Base-by-base conservation (phyloP, 1,140 invertebrate species). In the Penaeus japonicus region DNA sequence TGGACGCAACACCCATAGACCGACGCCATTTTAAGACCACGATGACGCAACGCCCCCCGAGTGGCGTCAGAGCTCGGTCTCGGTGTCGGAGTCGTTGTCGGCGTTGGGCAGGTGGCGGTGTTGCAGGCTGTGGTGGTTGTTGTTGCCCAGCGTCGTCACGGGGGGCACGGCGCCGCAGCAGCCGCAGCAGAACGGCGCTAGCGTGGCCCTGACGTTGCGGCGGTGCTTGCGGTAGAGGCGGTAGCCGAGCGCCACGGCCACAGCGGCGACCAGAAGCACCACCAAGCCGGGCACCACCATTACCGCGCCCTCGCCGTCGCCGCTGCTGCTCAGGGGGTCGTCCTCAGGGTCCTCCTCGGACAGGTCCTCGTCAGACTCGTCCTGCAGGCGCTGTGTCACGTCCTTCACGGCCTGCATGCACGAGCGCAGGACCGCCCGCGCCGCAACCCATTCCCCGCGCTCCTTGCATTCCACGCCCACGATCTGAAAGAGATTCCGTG, bases 131-230 rank as follows among this genome's bases (percentile, higher is more conserved):
- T 73, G 27, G 10, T 30, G 35, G 20, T 73, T 15, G 30, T 77
- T 27, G 24, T 55, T 55, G 54, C 57, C 57, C 27, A 55, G 53
- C 39, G 57, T 27, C 24, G 79, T 24, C 15, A 54, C 27, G 79
- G 79, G 79, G n/a, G 79, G 27, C 12, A 47, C 53, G 30, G 30
- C 2, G 12, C 79, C 79, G 32, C 79, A 82, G 47, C 53, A 57
- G 79, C 79, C 79, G 57, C 79, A 82, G 57, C 79, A 82, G 79
- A 82, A 82, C 22, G 79, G 79, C 24, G 39, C 79, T 7, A 82
- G 27, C 27, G 47, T 47, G 39, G 79, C 54, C 17, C 47, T 27
- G 27, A 82, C 57, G 24, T 22, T 82, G 53, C 79, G 79, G 10
- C 54, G 39, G 79, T 82, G 79, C 15, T 54, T 47, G 32, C 57